These are phyloP conservation scores for Osmerus eperlanus DNA, from an alignment of 2,113 vertebrate species.

Conservation along the genomic window DNA sequence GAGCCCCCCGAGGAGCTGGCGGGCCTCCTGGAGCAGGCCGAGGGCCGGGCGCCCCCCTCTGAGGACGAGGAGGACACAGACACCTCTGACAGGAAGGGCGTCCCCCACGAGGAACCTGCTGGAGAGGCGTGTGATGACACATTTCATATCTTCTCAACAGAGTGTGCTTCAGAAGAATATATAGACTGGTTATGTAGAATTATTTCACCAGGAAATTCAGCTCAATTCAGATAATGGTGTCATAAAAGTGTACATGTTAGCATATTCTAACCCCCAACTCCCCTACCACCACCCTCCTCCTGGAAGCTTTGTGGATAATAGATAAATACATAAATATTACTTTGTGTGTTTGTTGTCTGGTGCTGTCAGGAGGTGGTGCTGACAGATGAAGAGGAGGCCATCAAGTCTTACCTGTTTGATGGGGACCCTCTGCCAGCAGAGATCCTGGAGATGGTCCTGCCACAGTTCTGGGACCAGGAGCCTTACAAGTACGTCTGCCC, in stretches of 20 bases:
- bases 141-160: background rate
- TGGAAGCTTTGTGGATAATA: background rate
- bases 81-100: conserved; percentile 1
- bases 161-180: too few species aligned
- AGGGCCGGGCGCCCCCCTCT: conserved; percentile 19
- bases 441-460: conserved; percentile 78
- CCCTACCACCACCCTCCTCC: background rate
- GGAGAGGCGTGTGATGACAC: conserved; percentile 34
- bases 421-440: conserved; percentile 70
- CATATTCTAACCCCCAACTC: background rate
- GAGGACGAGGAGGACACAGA: background rate
- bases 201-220: too few species aligned
- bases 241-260: background rate
- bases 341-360: conserved; percentile 2
- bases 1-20: conserved; percentile 61
- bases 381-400: conserved; percentile 81
- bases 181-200: too few species aligned
- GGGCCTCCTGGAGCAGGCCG: conserved; percentile 46
- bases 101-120: background rate
- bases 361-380: conserved; percentile 58
- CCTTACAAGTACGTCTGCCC: conserved; percentile 77
- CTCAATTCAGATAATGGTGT: background rate
- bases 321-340: background rate
- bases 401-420: conserved; percentile 77
- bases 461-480: conserved; percentile 85